Evolutionary conservation across 2,888 invertebrate species (phyloP), one percentile per base, ranked within the genome.

Genomic region (Ophonus ardosiacus): DNA sequence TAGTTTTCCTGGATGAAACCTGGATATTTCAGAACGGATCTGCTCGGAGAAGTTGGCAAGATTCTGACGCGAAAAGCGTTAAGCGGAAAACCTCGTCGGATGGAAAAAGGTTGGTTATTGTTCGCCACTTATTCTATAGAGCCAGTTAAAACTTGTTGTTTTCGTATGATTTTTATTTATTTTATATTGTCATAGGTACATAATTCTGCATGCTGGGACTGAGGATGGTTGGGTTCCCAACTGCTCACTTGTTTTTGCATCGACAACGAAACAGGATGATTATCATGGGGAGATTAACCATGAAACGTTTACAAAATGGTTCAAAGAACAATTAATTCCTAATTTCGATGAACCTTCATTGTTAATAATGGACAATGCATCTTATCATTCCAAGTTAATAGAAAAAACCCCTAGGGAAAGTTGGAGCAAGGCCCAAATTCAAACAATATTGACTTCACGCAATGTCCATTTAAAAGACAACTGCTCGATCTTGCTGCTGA

Each of bases 201-300:
- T 31, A 17, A 40, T 31, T 71, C 38, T 31, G 8, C 71, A 71
- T 71, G 38, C 71, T 31, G 65, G 65, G 3, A 65, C 65, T 31
- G 65, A 65, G 13, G 65, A 65, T 57, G 61, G 61, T 15, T 61
- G 61, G 61, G 18, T 61, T 21, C 21, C 61, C 3, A 61, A 61
- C 21, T 15, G 17, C 8, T 61, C 61, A 7, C 18, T 61, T 15
- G 17, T 61, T 61, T 61, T 61, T 18, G 61, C 61, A 18, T 61
- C 61, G 3, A 61, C 10, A 61, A 18, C 61, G 6, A 61, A 17
- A 8, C 17, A 15, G 17, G 61, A 21, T 6, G 21, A 61, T 84
- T 84, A 51, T 82, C 86, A 84, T 86, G 87, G 21, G 86, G 85
- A 61, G 87, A 88, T 57, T 83, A 88, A 74, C 18, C 15, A 61